phyloP scores from a whole-genome alignment of 2,797 vertebrate species.

The Streptopelia turtur region DNA sequence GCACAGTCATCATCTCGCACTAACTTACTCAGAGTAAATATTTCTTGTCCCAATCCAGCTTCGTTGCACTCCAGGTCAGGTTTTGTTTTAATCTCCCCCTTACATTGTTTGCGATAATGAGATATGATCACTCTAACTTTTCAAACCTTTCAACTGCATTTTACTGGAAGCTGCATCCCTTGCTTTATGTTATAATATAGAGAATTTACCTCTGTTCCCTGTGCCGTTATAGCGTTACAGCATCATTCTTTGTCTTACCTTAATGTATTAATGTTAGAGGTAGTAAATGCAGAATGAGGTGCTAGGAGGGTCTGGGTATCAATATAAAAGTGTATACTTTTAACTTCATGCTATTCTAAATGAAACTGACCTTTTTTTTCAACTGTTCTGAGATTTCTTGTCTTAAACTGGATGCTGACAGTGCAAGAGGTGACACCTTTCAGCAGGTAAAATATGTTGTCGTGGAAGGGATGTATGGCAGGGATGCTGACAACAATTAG shows the following conservation, averaged over 20 bases:
- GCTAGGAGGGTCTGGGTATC: neutral
- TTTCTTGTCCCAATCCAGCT: slow-evolving; percentile 12
- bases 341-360: neutral
- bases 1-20: slow-evolving; percentile 29
- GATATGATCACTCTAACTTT: slow-evolving; percentile 59
- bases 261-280: slow-evolving; percentile 43
- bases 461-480: slow-evolving; percentile 79
- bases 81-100: neutral
- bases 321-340: neutral
- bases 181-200: neutral
- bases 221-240: neutral
- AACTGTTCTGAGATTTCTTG: neutral
- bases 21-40: neutral
- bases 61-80: neutral
- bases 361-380: neutral
- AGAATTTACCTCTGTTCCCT: slow-evolving; percentile 18
- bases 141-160: slow-evolving; percentile 40
- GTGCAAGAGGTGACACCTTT: slow-evolving; percentile 73
- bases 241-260: slow-evolving; percentile 51
- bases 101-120: slow-evolving; percentile 34
- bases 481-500: slow-evolving; percentile 93
- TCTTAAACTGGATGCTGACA: slow-evolving; percentile 26
- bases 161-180: slow-evolving; percentile 9
- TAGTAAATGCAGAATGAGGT: neutral
- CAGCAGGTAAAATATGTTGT: slow-evolving; percentile 81